These are phyloP conservation scores for Phengaris arion DNA, from an alignment of 2,888 invertebrate species.

Conservation along the genomic window DNA sequence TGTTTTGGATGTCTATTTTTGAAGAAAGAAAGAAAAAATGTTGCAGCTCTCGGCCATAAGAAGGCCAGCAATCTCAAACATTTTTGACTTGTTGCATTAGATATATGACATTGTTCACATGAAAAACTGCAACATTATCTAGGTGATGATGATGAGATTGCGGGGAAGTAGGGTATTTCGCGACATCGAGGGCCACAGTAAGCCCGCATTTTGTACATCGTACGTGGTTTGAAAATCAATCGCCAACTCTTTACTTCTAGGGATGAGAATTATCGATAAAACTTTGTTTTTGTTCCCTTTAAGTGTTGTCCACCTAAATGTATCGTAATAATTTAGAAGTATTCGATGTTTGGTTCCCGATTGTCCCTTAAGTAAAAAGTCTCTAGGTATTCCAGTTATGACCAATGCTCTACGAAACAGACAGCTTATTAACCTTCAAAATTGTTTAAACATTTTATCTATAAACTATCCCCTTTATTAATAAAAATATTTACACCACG, in stretches of 20 bases:
- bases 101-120: neutral
- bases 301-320: neutral
- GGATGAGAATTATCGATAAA: constrained; percentile 6
- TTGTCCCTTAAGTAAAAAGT: neutral
- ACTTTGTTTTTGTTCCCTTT: constrained; percentile 1
- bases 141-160: neutral
- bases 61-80: no score
- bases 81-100: no score
- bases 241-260: constrained; percentile 25
- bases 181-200: neutral
- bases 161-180: neutral
- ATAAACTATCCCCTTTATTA: no score
- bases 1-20: no score
- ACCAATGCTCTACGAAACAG: no score
- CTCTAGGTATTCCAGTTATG: neutral
- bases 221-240: constrained; percentile 26
- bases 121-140: neutral
- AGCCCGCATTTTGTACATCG: constrained; percentile 16
- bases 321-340: neutral
- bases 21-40: no score
- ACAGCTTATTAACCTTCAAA: no score
- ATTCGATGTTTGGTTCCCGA: neutral
- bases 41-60: no score
- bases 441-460: no score
- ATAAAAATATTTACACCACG: no score